A percentile compares a stretch with the other conserved stretches of the same genome.
phyloP scores from a whole-genome alignment of 2,888 invertebrate species.

The Drosophila melanocephala region DNA sequence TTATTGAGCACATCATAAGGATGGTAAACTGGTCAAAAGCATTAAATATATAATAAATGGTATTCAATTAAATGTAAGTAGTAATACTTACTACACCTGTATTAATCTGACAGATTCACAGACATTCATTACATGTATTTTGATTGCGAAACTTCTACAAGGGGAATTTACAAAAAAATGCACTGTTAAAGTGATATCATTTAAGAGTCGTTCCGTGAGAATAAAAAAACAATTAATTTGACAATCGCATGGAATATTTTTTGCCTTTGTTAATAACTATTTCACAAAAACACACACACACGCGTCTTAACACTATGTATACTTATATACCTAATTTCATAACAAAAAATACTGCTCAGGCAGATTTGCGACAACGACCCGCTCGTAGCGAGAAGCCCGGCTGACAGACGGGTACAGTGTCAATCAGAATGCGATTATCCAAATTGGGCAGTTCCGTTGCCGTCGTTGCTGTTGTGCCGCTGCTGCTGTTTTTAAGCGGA shows the following conservation, averaged over 20 bases:
- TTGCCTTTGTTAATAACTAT: background rate
- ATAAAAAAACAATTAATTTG: background rate
- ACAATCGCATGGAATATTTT: background rate
- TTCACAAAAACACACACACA: background rate
- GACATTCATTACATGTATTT: background rate
- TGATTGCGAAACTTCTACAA: background rate
- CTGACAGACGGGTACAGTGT: constrained; percentile 43
- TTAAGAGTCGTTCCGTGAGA: background rate
- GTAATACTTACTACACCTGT: background rate
- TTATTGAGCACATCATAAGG: background rate
- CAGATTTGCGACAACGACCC: constrained; percentile 64
- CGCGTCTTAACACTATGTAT: background rate
- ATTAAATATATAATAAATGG: background rate
- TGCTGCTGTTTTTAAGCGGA: background rate
- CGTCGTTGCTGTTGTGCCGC: background rate
- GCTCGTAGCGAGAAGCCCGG: constrained; percentile 54
- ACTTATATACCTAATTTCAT: background rate
- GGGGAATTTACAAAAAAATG: constrained; percentile 15
- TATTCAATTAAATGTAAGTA: background rate
- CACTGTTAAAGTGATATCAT: background rate
- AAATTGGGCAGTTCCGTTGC: constrained; percentile 34
- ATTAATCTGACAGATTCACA: background rate
- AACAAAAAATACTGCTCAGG: constrained; percentile 30
- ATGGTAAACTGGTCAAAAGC: background rate
- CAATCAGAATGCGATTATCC: constrained; percentile 66